These are phyloP conservation scores for Lymantria dispar DNA, from an alignment of 2,888 invertebrate genomes.

Conservation along the genomic window DNA sequence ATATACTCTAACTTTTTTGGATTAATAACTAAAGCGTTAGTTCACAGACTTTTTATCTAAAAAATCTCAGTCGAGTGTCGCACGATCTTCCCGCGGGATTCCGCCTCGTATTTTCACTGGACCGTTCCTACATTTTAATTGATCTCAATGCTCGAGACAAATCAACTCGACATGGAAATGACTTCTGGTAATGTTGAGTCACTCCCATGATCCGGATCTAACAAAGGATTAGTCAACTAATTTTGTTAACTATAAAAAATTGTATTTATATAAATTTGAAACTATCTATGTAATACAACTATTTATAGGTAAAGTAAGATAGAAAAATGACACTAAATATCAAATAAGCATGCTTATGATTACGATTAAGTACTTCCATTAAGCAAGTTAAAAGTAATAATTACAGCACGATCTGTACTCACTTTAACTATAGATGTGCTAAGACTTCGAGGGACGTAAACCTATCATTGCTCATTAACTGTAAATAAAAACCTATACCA, in stretches of 20 bases:
- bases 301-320: no score
- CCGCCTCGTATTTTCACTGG: conserved; percentile 65
- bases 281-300: background rate
- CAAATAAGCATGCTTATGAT: no score
- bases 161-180: conserved; percentile 72
- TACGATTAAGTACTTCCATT: no score
- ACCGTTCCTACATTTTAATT: conserved; percentile 68
- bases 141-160: conserved; percentile 77
- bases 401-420: no score
- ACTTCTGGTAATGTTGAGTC: conserved; percentile 59
- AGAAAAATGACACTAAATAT: no score
- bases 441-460: no score
- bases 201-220: conserved; percentile 30
- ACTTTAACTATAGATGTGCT: no score
- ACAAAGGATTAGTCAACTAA: background rate
- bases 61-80: conserved; percentile 47
- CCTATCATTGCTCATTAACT: no score
- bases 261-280: background rate
- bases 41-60: conserved; percentile 25
- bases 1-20: conserved; percentile 23
- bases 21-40: conserved; percentile 28
- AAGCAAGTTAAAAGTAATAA: no score
- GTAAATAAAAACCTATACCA: no score
- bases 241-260: background rate
- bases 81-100: conserved; percentile 71